Evolutionary conservation across 2,797 vertebrate species (phyloP).

Genomic region (Brotula barbata): DNA sequence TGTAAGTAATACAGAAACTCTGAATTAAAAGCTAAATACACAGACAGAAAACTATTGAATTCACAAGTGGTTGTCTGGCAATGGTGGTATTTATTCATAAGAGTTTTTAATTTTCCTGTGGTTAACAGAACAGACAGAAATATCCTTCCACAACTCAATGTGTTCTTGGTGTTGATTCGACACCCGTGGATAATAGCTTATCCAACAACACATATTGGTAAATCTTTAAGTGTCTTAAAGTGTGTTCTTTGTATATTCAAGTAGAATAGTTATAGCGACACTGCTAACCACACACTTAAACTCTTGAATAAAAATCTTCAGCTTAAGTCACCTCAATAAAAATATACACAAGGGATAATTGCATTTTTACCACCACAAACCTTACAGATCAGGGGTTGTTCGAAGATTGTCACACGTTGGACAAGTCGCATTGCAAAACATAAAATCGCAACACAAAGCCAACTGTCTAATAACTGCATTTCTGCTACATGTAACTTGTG

Average conservation of each 20-base stretch:
- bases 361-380: not conserved
- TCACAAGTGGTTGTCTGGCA: conserved; percentile 60
- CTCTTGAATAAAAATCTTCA: not conserved
- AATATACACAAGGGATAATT: not conserved
- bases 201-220: too few species aligned
- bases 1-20: conserved; percentile 70
- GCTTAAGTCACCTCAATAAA: not conserved
- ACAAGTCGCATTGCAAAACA: too few species aligned
- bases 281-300: not conserved
- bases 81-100: conserved; percentile 35
- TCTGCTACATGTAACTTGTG: conserved; percentile 43
- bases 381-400: too few species aligned
- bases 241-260: too few species aligned
- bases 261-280: too few species aligned
- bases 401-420: too few species aligned
- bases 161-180: too few species aligned
- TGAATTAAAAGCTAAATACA: conserved; percentile 58
- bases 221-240: too few species aligned
- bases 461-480: conserved; percentile 43
- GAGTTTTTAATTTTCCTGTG: conserved; percentile 44
- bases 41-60: conserved; percentile 48
- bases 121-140: conserved; percentile 18
- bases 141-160: too few species aligned
- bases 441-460: too few species aligned
- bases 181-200: too few species aligned